A percentile compares a stretch with the other conserved stretches of the same genome.
Evolutionary conservation across 35 echinoderm and acorn worm species (phyloP).

Genomic region (Lytechinus variegatus): DNA sequence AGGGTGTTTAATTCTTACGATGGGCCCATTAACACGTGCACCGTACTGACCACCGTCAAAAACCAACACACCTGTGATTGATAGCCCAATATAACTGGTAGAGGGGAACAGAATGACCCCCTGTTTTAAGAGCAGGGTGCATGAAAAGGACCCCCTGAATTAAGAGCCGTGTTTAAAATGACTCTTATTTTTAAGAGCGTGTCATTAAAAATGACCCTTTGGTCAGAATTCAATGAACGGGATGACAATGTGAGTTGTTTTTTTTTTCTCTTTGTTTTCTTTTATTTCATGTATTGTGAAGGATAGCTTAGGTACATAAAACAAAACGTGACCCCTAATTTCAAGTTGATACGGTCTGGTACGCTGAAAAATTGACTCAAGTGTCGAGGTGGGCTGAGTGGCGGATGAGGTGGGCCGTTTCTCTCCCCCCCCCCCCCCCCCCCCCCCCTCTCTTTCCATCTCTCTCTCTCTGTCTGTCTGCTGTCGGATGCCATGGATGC

Average conservation of each 20-base stretch:
- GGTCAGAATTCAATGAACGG: background rate
- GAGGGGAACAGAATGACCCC: constrained; percentile 1
- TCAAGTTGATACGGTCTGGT: background rate
- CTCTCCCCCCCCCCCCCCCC: no score
- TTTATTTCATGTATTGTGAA: background rate
- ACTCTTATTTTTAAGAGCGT: no score
- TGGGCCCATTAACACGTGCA: constrained; percentile 8
- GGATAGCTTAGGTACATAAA: background rate
- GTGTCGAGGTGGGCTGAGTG: background rate
- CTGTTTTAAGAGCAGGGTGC: background rate
- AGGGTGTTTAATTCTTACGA: background rate
- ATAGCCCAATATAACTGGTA: background rate
- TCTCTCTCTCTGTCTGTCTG: background rate
- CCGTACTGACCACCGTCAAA: background rate
- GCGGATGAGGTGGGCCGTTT: background rate
- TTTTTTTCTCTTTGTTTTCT: background rate
- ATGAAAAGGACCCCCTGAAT: background rate
- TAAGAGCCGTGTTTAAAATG: no score
- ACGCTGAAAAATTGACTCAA: background rate
- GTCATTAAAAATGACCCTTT: background rate
- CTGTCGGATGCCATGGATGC: background rate
- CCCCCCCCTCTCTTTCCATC: no score
- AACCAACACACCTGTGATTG: constrained; percentile 30
- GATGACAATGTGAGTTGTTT: background rate
- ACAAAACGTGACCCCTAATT: background rate